Percentiles rank a stretch among this genome's conserved stretches.
These are phyloP conservation scores for Galeopsomyia nigrocyanea DNA, from an alignment of 2,888 invertebrate species.

Conservation along the genomic window DNA sequence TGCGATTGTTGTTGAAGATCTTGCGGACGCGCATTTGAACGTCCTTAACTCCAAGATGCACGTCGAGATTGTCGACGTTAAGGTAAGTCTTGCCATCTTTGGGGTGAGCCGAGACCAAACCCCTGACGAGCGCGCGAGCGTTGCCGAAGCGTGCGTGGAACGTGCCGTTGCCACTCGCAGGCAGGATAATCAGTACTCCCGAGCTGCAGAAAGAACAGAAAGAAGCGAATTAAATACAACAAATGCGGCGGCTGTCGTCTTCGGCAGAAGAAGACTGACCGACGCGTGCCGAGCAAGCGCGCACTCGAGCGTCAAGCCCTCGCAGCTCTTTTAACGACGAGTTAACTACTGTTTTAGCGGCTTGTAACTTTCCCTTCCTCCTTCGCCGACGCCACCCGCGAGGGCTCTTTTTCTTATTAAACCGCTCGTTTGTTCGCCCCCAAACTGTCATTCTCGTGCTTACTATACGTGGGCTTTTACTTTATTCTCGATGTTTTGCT, in stretches of 20 bases:
- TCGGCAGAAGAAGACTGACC: neutral
- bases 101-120: constrained; percentile 71
- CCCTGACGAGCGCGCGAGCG: constrained; percentile 73
- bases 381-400: too few relatives aligned
- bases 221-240: too few relatives aligned
- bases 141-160: constrained; percentile 77
- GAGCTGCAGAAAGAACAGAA: constrained; percentile 68
- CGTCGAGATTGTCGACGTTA: constrained; percentile 74
- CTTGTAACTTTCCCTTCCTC: too few relatives aligned
- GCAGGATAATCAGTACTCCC: constrained; percentile 78
- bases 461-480: too few relatives aligned
- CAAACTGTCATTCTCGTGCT: too few relatives aligned
- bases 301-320: constrained; percentile 34
- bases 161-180: constrained; percentile 80
- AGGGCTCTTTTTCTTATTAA: neutral
- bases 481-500: too few relatives aligned
- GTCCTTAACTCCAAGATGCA: constrained; percentile 75
- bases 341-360: too few relatives aligned
- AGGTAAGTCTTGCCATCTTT: constrained; percentile 71
- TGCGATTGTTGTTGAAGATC: constrained; percentile 78
- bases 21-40: constrained; percentile 77
- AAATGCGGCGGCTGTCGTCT: too few relatives aligned
- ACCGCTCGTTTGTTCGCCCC: neutral
- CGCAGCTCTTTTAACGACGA: too few relatives aligned
- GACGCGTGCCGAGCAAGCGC: constrained; percentile 23